A percentile compares a stretch with the other conserved stretches of the same genome.
Conservation (phyloP, 2,113 vertebrate genomes). For the Paratilapia polleni region DNA sequence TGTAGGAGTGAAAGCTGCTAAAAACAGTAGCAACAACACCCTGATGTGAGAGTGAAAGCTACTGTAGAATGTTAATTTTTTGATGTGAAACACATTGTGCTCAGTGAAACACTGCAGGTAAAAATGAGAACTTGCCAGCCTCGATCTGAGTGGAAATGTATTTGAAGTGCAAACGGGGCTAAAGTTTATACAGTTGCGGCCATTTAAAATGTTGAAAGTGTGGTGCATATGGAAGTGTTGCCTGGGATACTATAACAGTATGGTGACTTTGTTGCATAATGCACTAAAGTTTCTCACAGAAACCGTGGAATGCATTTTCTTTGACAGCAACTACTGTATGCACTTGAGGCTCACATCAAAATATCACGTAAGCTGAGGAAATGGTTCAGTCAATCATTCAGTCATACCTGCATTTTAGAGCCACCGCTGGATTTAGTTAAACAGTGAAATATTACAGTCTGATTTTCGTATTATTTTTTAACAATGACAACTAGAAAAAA, state of each 20-base stretch:
- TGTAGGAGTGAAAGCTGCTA: conserved; percentile 74
- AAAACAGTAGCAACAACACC: conserved; percentile 71
- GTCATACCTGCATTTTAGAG: neutral
- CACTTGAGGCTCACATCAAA: conserved; percentile 6
- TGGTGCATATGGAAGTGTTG: conserved; percentile 28
- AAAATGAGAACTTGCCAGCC: conserved; percentile 12
- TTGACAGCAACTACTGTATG: neutral
- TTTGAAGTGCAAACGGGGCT: conserved; percentile 27
- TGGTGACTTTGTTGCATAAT: conserved; percentile 26
- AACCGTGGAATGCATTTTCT: conserved; percentile 5
- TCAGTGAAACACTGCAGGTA: conserved; percentile 27
- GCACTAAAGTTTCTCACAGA: conserved; percentile 29
- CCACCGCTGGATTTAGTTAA: neutral
- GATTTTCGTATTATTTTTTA: neutral
- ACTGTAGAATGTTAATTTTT: conserved; percentile 52
- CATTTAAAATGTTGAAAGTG: neutral
- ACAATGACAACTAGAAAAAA: neutral
- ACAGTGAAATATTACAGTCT: neutral
- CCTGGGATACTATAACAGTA: conserved; percentile 45
- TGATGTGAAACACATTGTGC: conserved; percentile 22
- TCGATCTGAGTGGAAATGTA: conserved; percentile 12
- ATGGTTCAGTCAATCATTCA: neutral
- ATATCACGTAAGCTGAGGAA: conserved; percentile 8
- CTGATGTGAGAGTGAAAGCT: conserved; percentile 65
- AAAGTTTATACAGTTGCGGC: conserved; percentile 3